Percentiles rank a stretch among this genome's conserved stretches.
These are phyloP conservation scores for Carcinoscorpius rotundicauda DNA, from an alignment of 1,140 invertebrate genomes.

Conservation along the genomic window DNA sequence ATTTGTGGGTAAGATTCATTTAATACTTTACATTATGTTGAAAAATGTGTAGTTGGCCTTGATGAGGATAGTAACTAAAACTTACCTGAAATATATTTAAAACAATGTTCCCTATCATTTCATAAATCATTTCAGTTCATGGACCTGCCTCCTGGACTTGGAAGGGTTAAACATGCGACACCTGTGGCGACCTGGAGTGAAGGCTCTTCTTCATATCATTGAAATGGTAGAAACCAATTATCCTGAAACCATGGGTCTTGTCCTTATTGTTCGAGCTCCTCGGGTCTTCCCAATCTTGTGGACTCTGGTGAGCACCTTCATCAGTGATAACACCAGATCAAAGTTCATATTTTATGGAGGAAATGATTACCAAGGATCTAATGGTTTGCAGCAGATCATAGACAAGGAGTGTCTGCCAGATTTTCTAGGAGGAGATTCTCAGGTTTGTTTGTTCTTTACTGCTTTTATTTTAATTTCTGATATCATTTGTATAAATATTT, in stretches of 20 bases:
- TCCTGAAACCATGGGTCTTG: conserved; percentile 85
- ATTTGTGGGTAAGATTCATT: no score
- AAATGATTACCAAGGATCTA: conserved; percentile 61
- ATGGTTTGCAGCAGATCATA: conserved; percentile 75
- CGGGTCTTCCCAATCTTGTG: conserved; percentile 93
- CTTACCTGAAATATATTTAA: no score
- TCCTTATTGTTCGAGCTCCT: conserved; percentile 75
- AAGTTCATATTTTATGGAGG: conserved; percentile 91
- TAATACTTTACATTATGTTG: no score
- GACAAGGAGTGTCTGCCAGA: conserved; percentile 75
- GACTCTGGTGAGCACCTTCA: conserved; percentile 93
- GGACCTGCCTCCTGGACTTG: conserved; percentile 81
- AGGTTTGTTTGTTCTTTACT: conserved; percentile 44
- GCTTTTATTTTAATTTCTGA: no score
- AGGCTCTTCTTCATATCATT: conserved; percentile 79
- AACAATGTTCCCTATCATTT: no score
- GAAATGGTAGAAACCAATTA: conserved; percentile 93
- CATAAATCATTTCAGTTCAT: conserved; percentile 43
- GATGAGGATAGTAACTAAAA: no score
- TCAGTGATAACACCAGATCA: conserved; percentile 86
- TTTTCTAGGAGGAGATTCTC: conserved; percentile 76
- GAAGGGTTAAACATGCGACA: conserved; percentile 92
- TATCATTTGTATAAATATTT: no score
- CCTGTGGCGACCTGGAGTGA: conserved; percentile 84
- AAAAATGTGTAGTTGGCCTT: no score